Conservation (phyloP, 1,140 invertebrate species). For the Tribolium castaneum region DNA sequence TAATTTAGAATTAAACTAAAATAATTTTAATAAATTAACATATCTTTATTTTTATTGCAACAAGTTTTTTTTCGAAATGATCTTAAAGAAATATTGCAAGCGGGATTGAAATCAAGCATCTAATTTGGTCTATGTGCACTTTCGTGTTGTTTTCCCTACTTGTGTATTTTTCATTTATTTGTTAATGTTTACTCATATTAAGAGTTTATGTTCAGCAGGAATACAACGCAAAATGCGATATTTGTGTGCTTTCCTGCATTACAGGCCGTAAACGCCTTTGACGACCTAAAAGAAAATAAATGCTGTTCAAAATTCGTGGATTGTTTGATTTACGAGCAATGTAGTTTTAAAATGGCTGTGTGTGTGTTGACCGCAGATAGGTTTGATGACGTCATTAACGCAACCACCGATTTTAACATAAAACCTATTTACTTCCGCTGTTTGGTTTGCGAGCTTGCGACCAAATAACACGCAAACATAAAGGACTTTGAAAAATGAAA, state of each 20-base stretch:
- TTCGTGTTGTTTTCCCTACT: too few relatives aligned
- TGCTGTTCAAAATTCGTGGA: slow-evolving; percentile 2
- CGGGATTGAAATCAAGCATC: too few relatives aligned
- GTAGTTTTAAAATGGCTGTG: slow-evolving; percentile 2
- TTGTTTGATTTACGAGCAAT: slow-evolving; percentile 3
- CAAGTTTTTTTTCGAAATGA: too few relatives aligned
- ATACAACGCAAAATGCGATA: neutral
- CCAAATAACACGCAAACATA: neutral
- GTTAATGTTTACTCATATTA: neutral
- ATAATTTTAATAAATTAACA: too few relatives aligned
- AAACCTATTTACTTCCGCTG: neutral
- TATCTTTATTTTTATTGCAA: too few relatives aligned
- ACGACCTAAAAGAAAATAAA: neutral
- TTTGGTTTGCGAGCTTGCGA: neutral
- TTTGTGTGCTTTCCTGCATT: neutral
- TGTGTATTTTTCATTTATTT: too few relatives aligned
- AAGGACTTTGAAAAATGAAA: neutral
- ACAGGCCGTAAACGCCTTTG: neutral
- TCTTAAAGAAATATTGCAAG: too few relatives aligned
- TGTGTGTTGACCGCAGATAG: slow-evolving; percentile 4
- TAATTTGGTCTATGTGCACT: too few relatives aligned
- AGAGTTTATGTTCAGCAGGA: neutral
- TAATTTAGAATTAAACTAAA: too few relatives aligned
- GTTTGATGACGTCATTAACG: slow-evolving; percentile 18
- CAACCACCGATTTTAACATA: slow-evolving; percentile 2